Evolutionary conservation across 2,888 invertebrate species (phyloP).

Genomic region (Eupithecia tripunctaria): DNA sequence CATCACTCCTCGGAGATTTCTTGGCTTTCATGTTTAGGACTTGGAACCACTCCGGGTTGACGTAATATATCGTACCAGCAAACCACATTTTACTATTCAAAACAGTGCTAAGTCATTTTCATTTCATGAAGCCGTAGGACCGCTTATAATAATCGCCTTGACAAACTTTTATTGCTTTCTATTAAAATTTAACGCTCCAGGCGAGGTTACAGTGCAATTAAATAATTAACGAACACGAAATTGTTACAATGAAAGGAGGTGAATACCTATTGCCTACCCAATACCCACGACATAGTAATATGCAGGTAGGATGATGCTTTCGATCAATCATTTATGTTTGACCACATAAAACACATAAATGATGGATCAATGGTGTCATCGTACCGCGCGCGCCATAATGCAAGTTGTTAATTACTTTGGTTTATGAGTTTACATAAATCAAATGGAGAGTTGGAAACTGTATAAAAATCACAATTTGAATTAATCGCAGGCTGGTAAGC

Average conservation of each 20-base stretch:
- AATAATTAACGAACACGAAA: slow-evolving; percentile 27
- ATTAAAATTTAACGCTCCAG: slow-evolving; percentile 29
- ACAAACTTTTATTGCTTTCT: slow-evolving; percentile 40
- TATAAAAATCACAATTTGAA: too few relatives aligned
- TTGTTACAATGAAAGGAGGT: slow-evolving; percentile 27
- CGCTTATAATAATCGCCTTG: slow-evolving; percentile 44
- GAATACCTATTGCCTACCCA: neutral
- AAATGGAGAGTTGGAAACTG: neutral
- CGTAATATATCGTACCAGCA: slow-evolving; percentile 54
- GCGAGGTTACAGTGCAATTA: slow-evolving; percentile 29
- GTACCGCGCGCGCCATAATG: neutral
- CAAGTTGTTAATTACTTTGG: neutral
- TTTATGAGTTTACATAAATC: neutral
- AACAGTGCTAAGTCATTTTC: slow-evolving; percentile 44
- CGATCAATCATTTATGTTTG: neutral
- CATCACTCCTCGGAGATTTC: slow-evolving; percentile 44
- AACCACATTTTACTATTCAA: slow-evolving; percentile 52
- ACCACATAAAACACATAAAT: neutral
- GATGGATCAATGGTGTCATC: neutral
- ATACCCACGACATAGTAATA: neutral
- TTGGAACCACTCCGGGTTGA: slow-evolving; percentile 47
- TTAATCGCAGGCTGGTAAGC: too few relatives aligned
- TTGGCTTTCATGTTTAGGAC: slow-evolving; percentile 49
- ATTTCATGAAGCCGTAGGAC: slow-evolving; percentile 47
- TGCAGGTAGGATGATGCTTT: neutral